Evolutionary conservation across 2,797 vertebrate genomes (phyloP).

Genomic region (Apogon talboti): DNA sequence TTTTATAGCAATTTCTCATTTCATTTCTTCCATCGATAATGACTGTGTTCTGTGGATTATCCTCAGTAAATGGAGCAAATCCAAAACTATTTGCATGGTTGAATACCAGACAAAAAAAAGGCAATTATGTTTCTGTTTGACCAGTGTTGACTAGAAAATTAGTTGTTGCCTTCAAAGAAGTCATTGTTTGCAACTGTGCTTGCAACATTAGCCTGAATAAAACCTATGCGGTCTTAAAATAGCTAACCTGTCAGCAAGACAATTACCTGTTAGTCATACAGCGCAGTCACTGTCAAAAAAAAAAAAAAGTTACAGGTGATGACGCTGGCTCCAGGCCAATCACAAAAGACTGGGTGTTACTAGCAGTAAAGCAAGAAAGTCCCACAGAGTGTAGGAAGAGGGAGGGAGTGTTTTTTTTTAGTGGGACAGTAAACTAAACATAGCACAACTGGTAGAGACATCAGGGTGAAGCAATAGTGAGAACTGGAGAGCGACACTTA

Average conservation of each 20-base stretch:
- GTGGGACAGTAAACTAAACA: constrained; percentile 62
- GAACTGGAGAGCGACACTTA: constrained; percentile 17
- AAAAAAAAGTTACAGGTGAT: constrained; percentile 40
- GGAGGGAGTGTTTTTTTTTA: constrained; percentile 48
- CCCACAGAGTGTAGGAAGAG: constrained; percentile 26
- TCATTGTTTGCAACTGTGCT: background rate
- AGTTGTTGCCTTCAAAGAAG: background rate
- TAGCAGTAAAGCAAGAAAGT: constrained; percentile 17
- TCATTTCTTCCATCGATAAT: too few relatives aligned
- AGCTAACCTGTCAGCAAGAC: constrained; percentile 22
- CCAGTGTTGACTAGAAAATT: background rate
- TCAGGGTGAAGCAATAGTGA: constrained; percentile 31
- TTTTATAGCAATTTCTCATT: too few relatives aligned
- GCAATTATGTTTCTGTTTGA: constrained; percentile 2
- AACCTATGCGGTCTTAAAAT: constrained; percentile 23
- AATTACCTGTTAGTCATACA: constrained; percentile 27
- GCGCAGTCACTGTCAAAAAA: constrained; percentile 10
- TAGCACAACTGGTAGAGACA: constrained; percentile 48
- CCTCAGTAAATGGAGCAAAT: too few relatives aligned
- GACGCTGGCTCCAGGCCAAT: constrained; percentile 45
- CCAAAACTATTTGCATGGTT: too few relatives aligned
- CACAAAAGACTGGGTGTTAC: constrained; percentile 37
- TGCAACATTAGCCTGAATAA: constrained; percentile 9
- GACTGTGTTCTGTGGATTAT: too few relatives aligned
- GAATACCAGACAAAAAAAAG: too few relatives aligned